Evolutionary conservation across 1,140 invertebrate genomes (phyloP).

Genomic region (Diorhabda elongata): DNA sequence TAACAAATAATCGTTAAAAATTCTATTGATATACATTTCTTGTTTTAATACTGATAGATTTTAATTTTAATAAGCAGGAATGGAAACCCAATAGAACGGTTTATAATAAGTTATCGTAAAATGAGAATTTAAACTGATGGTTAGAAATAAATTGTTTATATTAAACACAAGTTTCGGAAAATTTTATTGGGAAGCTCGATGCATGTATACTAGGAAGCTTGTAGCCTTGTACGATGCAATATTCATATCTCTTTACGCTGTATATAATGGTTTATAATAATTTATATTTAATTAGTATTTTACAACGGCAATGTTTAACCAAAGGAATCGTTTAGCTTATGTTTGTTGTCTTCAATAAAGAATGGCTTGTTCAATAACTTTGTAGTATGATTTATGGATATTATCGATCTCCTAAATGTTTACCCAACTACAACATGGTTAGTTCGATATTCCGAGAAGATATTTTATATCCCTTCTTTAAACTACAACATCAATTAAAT

Average conservation of each 20-base stretch:
- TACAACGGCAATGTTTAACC: constrained; percentile 22
- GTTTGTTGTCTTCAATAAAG: constrained; percentile 23
- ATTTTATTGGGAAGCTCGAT: constrained; percentile 10
- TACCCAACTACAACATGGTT: constrained; percentile 24
- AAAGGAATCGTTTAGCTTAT: constrained; percentile 22
- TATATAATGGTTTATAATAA: constrained; percentile 19
- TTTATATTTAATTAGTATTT: constrained; percentile 25
- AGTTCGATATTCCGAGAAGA: constrained; percentile 19
- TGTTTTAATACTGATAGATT: too few relatives aligned
- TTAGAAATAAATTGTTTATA: too few relatives aligned
- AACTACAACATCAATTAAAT: constrained; percentile 23
- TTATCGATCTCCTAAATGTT: constrained; percentile 26
- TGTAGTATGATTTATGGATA: constrained; percentile 30
- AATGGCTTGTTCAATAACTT: constrained; percentile 24
- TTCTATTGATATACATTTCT: too few relatives aligned
- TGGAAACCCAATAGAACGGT: too few relatives aligned
- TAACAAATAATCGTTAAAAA: too few relatives aligned
- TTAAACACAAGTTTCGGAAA: background rate
- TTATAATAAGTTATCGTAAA: too few relatives aligned
- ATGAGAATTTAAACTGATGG: too few relatives aligned
- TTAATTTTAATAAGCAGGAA: too few relatives aligned
- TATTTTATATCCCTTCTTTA: constrained; percentile 25
- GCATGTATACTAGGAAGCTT: background rate
- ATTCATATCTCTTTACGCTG: constrained; percentile 17
- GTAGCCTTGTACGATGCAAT: constrained; percentile 16